These are phyloP conservation scores for Psephotus haematonotus DNA, from an alignment of 2,113 vertebrate species.

Conservation along the genomic window DNA sequence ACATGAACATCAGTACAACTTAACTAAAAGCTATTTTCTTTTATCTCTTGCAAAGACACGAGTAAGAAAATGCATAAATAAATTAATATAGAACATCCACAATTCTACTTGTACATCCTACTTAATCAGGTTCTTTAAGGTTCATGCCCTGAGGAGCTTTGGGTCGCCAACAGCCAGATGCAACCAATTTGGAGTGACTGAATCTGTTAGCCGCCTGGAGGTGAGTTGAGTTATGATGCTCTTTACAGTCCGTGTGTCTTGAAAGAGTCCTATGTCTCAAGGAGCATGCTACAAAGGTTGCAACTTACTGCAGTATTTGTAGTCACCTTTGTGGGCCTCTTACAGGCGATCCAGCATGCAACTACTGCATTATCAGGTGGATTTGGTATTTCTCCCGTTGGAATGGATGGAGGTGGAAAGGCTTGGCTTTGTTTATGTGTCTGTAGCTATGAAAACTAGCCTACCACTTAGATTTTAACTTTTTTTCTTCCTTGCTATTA, in stretches of 20 bases:
- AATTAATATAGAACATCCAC: neutral
- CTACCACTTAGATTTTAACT: neutral
- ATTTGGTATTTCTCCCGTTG: neutral
- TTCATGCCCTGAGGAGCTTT: neutral
- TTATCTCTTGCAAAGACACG: neutral
- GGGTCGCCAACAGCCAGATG: neutral
- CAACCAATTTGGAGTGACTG: neutral
- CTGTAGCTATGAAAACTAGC: neutral
- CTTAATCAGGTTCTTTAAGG: neutral
- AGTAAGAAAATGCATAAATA: neutral
- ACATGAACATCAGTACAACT: neutral
- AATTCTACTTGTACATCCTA: neutral
- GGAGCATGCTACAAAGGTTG: rapidly evolving
- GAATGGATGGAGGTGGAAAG: neutral
- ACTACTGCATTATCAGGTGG: rapidly evolving
- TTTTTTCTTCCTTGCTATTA: neutral
- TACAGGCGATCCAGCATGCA: rapidly evolving
- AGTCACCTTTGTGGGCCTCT: neutral
- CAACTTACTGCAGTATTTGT: rapidly evolving
- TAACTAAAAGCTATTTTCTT: neutral
- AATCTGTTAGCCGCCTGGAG: neutral
- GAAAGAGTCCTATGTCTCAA: neutral
- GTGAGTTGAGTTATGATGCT: neutral
- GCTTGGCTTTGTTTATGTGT: neutral
- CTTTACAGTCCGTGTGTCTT: neutral